Evolutionary conservation across 2,797 vertebrate genomes (phyloP), one percentile per base, ranked within the genome.

Genomic region (Heteromormyrus szaboi): DNA sequence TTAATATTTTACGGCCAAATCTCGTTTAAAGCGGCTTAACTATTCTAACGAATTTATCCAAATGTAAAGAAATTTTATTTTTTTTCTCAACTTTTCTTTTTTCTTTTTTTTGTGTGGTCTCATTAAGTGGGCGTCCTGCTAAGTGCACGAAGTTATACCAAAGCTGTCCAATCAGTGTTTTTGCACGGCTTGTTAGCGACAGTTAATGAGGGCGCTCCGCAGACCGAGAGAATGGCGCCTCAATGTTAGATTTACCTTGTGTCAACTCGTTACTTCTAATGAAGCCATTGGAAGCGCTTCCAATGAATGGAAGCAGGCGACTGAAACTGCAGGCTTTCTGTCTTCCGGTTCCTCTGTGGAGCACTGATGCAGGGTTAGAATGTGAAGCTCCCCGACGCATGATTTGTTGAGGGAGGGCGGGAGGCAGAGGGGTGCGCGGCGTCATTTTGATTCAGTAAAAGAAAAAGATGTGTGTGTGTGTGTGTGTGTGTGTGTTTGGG

Each of bases 111-210:
- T 96, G 96, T 96, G 95, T 95, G 95, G 97, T 98, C 98, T 99
- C 97, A 98, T 99, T 99, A 98, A 97, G 97, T 96, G 95, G 96
- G 96, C 96, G 97, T 97, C 97, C 97, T 98, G 97, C 97, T 97
- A 98, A 96, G 97, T 96, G 96, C 95, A 95, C 94, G 94, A 96
- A 96, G 95, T 96, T 97, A 96, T 96, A 97, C 96, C 95, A 96
- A 96, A 97, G 96, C 97, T 97, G 97, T 97, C 97, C 97, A 97
- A 97, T 98, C 97, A 97, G 96, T 96, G 96, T 97, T 97, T 98
- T 97, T 98, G 98, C 98, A 98, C 97, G 97, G 98, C 97, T 98
- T 98, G 97, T 99, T 99, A 99, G 97, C 96, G 96, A 97, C 95
- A 97, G 96, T 98, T 98, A 99, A 99, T 99, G 98, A 99, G 98